These are phyloP conservation scores for Microctenopoma lineatum DNA, from an alignment of 2,797 vertebrate genomes.

Conservation along the genomic window DNA sequence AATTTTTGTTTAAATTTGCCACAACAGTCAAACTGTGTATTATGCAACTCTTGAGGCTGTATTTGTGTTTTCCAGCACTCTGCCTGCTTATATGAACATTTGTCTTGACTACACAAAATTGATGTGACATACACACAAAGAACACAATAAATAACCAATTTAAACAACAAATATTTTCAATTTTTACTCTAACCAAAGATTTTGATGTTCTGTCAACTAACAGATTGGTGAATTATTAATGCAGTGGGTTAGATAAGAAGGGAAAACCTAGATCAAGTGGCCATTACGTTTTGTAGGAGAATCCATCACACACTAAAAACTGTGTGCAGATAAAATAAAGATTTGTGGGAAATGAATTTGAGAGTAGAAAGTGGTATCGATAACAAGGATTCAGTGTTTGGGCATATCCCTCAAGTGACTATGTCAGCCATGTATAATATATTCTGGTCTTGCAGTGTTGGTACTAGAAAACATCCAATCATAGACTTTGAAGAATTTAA, in stretches of 20 bases:
- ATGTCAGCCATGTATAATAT: neutral
- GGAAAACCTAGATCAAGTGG: neutral
- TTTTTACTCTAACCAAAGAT: no score
- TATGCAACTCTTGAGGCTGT: neutral
- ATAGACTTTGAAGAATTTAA: no score
- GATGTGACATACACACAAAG: constrained; percentile 5
- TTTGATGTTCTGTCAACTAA: neutral
- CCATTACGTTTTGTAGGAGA: neutral
- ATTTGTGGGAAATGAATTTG: neutral
- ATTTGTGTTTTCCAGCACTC: neutral
- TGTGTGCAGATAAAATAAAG: neutral
- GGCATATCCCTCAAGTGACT: neutral
- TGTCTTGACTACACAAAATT: constrained; percentile 20
- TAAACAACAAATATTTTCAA: no score
- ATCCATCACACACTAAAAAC: neutral
- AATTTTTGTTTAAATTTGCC: neutral
- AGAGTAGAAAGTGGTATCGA: no score
- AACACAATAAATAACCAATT: no score
- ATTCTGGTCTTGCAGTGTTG: no score
- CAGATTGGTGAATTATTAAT: neutral
- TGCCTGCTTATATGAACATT: constrained; percentile 7
- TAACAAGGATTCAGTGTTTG: neutral
- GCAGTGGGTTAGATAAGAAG: neutral
- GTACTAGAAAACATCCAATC: no score
- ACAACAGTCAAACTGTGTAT: neutral